phyloP scores from a whole-genome alignment of 2,113 vertebrate species.

The Megalops atlanticus region DNA sequence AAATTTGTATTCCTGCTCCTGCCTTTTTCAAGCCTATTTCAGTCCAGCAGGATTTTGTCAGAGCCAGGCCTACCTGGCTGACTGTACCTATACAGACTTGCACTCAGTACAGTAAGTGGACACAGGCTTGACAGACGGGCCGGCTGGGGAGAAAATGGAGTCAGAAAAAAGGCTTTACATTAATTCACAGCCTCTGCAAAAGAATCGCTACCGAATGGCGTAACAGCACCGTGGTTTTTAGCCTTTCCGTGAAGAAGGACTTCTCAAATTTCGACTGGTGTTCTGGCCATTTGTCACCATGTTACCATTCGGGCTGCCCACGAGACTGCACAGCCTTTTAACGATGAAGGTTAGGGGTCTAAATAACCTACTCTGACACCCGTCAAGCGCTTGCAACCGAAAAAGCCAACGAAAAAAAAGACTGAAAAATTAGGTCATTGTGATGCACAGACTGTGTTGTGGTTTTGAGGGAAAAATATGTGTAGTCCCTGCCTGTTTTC shows the following conservation, averaged over 20 bases:
- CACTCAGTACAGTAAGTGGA: neutral
- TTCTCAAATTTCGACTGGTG: too few species aligned
- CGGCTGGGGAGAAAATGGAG: too few species aligned
- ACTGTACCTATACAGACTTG: neutral
- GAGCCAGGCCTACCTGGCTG: slow-evolving; percentile 1
- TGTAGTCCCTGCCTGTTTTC: neutral
- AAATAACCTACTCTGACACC: too few species aligned
- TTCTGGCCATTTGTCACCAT: neutral
- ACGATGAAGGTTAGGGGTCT: neutral
- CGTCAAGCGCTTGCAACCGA: neutral
- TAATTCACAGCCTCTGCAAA: neutral
- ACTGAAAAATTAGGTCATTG: neutral
- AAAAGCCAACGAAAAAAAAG: neutral
- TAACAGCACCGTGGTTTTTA: neutral
- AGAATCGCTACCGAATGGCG: neutral
- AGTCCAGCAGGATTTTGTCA: neutral
- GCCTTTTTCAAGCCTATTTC: slow-evolving; percentile 2
- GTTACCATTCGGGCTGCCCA: neutral
- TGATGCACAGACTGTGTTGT: neutral
- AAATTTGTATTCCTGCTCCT: neutral
- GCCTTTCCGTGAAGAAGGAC: neutral
- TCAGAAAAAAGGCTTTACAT: neutral
- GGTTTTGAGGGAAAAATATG: neutral
- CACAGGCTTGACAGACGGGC: neutral
- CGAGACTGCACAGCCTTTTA: neutral